These are phyloP conservation scores for Columbina picui DNA, from an alignment of 2,113 vertebrate species.

Conservation along the genomic window DNA sequence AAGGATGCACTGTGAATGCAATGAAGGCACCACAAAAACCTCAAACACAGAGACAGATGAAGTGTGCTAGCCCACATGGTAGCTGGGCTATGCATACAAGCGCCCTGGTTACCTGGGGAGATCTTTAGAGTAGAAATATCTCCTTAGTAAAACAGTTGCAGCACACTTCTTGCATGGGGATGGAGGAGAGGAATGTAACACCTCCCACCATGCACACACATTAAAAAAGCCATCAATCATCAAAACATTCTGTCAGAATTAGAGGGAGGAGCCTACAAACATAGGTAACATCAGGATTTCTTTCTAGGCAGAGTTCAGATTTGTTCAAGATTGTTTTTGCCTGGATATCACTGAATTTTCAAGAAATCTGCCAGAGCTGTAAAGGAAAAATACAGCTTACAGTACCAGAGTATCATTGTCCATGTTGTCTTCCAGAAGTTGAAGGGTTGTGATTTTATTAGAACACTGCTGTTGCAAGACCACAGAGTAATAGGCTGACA, in stretches of 20 bases:
- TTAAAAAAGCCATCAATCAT: background rate
- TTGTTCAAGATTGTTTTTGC: constrained; percentile 47
- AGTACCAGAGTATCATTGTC: constrained; percentile 23
- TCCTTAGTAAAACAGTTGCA: background rate
- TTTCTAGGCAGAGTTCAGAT: constrained; percentile 40
- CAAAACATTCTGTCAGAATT: background rate
- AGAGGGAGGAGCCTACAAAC: constrained; percentile 14
- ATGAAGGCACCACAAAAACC: background rate
- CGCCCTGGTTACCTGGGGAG: background rate
- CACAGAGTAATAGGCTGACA: constrained; percentile 65
- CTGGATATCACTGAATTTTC: constrained; percentile 5
- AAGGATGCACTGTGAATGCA: background rate
- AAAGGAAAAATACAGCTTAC: constrained; percentile 50
- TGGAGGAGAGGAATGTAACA: background rate
- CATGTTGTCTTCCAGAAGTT: constrained; percentile 45
- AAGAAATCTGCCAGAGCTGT: constrained; percentile 50
- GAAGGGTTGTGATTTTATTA: constrained; percentile 49
- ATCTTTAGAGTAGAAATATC: background rate
- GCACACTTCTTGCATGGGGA: background rate
- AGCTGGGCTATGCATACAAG: background rate
- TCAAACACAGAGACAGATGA: background rate
- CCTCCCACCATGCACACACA: background rate
- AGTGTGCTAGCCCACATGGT: accelerated
- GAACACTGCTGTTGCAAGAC: constrained; percentile 52
- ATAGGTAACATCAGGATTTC: constrained; percentile 20